phyloP scores from a whole-genome alignment of 2,888 invertebrate species.

The Mimachlamys varia region DNA sequence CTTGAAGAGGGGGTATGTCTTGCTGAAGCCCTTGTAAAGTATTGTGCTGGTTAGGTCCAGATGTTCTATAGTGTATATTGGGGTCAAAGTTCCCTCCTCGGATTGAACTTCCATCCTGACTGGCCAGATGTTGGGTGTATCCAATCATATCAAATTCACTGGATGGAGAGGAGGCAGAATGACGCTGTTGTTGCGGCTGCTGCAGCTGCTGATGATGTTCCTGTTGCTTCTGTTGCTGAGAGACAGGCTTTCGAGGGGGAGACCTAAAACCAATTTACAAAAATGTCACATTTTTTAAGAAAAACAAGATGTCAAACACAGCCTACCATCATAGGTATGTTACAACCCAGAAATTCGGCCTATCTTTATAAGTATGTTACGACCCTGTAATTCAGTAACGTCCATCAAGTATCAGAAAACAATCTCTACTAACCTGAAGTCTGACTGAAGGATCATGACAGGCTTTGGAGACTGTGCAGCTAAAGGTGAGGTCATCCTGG shows the following conservation, averaged over 20 bases:
- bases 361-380: not conserved
- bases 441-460: constrained; percentile 16
- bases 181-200: constrained; percentile 49
- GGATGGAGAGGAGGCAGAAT: constrained; percentile 44
- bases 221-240: constrained; percentile 48
- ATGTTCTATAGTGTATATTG: not conserved
- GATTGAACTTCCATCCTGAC: not conserved
- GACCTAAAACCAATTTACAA: not conserved
- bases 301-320: too few relatives aligned
- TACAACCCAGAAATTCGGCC: too few relatives aligned
- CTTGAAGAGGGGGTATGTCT: not conserved
- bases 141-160: constrained; percentile 19
- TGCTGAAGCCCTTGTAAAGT: not conserved
- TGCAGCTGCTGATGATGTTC: constrained; percentile 42
- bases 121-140: not conserved
- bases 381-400: too few relatives aligned
- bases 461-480: not conserved
- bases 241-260: constrained; percentile 77
- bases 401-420: not conserved
- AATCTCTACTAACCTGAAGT: not conserved
- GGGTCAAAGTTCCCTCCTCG: not conserved
- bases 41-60: not conserved
- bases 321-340: not conserved
- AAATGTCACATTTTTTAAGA: too few relatives aligned
- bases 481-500: not conserved